phyloP scores from a whole-genome alignment of 2,888 invertebrate genomes.

The Thereva unica region DNA sequence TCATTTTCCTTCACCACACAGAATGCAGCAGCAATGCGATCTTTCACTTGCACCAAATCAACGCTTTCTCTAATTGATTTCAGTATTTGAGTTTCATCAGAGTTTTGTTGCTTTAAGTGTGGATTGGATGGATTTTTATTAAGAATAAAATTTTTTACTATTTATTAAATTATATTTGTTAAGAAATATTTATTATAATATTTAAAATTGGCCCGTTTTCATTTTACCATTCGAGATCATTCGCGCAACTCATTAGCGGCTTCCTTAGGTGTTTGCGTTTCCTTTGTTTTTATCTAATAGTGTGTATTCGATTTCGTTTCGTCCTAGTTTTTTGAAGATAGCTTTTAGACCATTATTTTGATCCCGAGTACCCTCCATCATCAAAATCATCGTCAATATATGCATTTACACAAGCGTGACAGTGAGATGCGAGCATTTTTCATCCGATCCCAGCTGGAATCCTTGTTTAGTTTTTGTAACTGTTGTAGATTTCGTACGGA shows the following conservation, averaged over 20 bases:
- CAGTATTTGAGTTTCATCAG: conserved; percentile 13
- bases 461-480: too few relatives aligned
- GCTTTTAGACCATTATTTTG: conserved; percentile 11
- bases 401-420: conserved; percentile 15
- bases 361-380: conserved; percentile 3
- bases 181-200: conserved; percentile 35
- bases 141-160: conserved; percentile 12
- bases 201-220: conserved; percentile 43
- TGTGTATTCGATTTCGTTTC: neutral
- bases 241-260: conserved; percentile 30
- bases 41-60: conserved; percentile 20
- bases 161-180: conserved; percentile 19
- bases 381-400: conserved; percentile 19
- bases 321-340: neutral
- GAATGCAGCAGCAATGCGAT: conserved; percentile 26
- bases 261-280: conserved; percentile 22
- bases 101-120: conserved; percentile 23
- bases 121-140: conserved; percentile 23
- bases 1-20: conserved; percentile 24
- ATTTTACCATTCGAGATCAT: conserved; percentile 41
- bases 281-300: neutral
- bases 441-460: too few relatives aligned
- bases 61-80: conserved; percentile 19
- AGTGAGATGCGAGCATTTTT: too few relatives aligned
- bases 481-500: too few relatives aligned